phyloP scores from a whole-genome alignment of 2,888 invertebrate genomes.

The Adineta ricciae region DNA sequence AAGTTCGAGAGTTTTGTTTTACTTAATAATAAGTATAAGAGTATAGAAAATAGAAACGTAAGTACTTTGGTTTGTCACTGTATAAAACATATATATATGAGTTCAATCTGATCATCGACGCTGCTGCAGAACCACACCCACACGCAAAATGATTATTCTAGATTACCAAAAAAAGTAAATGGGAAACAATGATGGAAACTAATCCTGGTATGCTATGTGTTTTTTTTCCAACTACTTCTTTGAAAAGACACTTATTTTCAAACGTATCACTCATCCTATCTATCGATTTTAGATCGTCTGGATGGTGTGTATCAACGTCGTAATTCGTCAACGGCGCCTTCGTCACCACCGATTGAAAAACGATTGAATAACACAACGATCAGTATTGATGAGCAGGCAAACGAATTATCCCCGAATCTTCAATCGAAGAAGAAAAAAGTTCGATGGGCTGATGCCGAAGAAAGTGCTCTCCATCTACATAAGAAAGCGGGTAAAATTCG shows the following conservation, averaged over 20 bases:
- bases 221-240: not conserved
- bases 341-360: not conserved
- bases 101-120: not conserved
- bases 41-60: not conserved
- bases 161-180: slow-evolving; percentile 22
- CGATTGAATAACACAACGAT: not conserved
- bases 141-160: slow-evolving; percentile 7
- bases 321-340: not conserved
- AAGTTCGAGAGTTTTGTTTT: not conserved
- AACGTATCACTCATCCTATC: not conserved
- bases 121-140: not conserved
- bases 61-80: not conserved
- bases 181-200: slow-evolving; percentile 17
- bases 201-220: not conserved
- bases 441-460: slow-evolving; percentile 18
- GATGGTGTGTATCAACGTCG: not conserved
- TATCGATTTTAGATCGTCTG: not conserved
- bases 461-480: not conserved
- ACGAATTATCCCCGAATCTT: not conserved
- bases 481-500: not conserved
- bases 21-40: not conserved
- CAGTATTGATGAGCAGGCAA: not conserved
- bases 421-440: not conserved
- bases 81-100: not conserved
- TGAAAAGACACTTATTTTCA: not conserved